Percentiles rank a stretch among this genome's conserved stretches.
These are phyloP conservation scores for Amblyopsis hoosieri DNA, from an alignment of 2,797 vertebrate species.

Conservation along the genomic window DNA sequence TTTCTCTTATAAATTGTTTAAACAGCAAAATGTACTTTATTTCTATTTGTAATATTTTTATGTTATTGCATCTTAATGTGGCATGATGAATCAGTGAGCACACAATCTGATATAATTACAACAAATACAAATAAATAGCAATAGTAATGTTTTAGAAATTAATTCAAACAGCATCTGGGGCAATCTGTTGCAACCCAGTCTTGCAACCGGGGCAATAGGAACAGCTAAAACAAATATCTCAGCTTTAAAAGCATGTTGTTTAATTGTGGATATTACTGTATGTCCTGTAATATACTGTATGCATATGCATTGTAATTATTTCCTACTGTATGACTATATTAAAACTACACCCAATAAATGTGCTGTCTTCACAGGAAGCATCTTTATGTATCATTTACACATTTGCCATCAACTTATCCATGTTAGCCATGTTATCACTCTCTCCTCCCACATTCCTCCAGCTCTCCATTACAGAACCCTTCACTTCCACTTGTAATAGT, in stretches of 20 bases:
- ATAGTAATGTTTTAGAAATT: no score
- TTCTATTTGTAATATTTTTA: no score
- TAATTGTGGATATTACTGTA: no score
- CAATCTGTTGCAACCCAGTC: no score
- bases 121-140: background rate
- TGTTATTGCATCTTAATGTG: no score
- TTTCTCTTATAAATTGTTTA: constrained; percentile 7
- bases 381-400: background rate
- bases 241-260: background rate
- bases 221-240: background rate
- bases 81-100: no score
- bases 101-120: no score
- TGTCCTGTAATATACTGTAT: no score
- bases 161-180: no score
- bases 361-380: background rate
- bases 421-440: constrained; percentile 46
- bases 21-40: constrained; percentile 12
- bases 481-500: constrained; percentile 49
- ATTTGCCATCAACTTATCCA: constrained; percentile 32
- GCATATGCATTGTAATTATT: background rate
- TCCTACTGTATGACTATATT: background rate
- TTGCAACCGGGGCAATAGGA: no score
- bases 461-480: constrained; percentile 32
- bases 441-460: constrained; percentile 60
- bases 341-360: background rate